A percentile compares a stretch with the other conserved stretches of the same genome.
phyloP scores from a whole-genome alignment of 2,888 invertebrate species.

The Leucophora obtusa region DNA sequence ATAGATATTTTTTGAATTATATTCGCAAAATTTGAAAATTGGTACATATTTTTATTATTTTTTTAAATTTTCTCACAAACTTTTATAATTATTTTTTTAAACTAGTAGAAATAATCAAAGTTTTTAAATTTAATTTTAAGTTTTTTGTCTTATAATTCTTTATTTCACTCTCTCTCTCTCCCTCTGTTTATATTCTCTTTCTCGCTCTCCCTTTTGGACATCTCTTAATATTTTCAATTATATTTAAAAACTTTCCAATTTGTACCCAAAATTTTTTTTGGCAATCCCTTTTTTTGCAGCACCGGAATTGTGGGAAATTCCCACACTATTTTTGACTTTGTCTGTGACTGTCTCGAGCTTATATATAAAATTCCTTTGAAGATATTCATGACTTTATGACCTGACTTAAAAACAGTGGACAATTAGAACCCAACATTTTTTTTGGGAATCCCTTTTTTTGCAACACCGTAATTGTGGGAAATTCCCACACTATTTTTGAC shows the following conservation, averaged over 20 bases:
- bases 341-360: background rate
- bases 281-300: slow-evolving; percentile 31
- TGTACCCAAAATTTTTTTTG: slow-evolving; percentile 8
- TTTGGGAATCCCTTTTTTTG: slow-evolving; percentile 11
- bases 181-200: background rate
- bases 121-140: too few species aligned
- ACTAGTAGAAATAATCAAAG: too few species aligned
- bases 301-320: slow-evolving; percentile 38
- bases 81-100: too few species aligned
- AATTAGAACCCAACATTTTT: slow-evolving; percentile 12
- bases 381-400: slow-evolving; percentile 36
- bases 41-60: too few species aligned
- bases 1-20: too few species aligned
- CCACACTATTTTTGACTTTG: slow-evolving; percentile 32
- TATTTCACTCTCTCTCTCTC: too few species aligned
- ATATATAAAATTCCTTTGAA: slow-evolving; percentile 8
- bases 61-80: too few species aligned
- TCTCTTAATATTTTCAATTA: background rate
- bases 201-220: background rate
- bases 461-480: slow-evolving; percentile 37
- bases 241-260: background rate
- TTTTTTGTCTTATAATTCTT: too few species aligned
- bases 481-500: slow-evolving; percentile 40
- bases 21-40: too few species aligned
- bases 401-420: slow-evolving; percentile 26